Conservation (phyloP, 1,140 invertebrate genomes). For the Eriosoma lanigerum region DNA sequence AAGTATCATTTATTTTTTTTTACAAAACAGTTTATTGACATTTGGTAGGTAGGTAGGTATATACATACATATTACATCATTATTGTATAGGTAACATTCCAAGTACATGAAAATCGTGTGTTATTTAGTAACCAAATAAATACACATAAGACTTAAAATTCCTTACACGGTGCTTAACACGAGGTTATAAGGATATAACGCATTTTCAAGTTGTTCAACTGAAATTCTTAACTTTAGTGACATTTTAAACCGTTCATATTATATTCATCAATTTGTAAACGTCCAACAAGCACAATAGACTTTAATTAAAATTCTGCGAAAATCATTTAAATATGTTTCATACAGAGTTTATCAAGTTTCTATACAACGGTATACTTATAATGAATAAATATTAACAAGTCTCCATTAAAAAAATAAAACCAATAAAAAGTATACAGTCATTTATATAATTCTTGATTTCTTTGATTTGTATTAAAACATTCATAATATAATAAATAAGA, state of each 20-base stretch:
- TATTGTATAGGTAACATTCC: too few species aligned
- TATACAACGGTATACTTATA: neutral
- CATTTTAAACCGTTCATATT: neutral
- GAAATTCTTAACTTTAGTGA: neutral
- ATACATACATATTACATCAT: too few species aligned
- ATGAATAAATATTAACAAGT: neutral
- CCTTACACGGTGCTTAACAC: neutral
- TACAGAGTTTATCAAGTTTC: neutral
- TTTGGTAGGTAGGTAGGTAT: too few species aligned
- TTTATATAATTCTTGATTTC: too few species aligned
- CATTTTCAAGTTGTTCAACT: neutral
- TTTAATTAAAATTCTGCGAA: slow-evolving; percentile 22
- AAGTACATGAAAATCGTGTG: too few species aligned
- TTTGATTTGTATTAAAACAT: too few species aligned
- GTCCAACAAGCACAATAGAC: neutral
- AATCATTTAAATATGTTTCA: neutral
- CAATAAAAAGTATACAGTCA: too few species aligned
- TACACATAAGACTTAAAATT: neutral
- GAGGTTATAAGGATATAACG: neutral
- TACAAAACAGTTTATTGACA: too few species aligned
- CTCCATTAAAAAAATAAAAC: neutral
- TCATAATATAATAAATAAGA: too few species aligned
- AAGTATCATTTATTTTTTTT: too few species aligned
- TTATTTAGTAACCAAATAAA: slow-evolving; percentile 8
- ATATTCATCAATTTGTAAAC: neutral